Evolutionary conservation across 2,888 invertebrate species (phyloP).

Genomic region (Drosophila percnosoma): DNA sequence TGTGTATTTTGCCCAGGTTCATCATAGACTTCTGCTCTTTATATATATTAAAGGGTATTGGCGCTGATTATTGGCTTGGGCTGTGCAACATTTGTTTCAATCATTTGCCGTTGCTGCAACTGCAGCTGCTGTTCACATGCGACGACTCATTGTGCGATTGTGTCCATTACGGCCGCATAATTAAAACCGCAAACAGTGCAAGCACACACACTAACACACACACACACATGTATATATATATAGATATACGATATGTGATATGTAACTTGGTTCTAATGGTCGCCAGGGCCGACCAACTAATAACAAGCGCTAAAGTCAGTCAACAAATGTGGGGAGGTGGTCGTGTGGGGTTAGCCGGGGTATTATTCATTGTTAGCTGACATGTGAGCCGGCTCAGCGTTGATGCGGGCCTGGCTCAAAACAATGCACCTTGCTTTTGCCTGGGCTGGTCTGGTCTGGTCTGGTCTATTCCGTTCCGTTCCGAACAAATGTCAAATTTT

Average conservation of each 20-base stretch:
- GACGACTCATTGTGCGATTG: constrained; percentile 49
- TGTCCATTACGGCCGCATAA: constrained; percentile 52
- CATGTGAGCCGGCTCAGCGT: constrained; percentile 38
- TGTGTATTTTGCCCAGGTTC: no score
- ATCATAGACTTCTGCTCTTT: background rate
- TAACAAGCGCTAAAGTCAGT: constrained; percentile 44
- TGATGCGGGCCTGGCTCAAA: background rate
- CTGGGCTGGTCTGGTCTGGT: background rate
- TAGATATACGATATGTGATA: constrained; percentile 26
- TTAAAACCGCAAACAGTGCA: constrained; percentile 63
- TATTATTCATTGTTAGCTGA: constrained; percentile 55
- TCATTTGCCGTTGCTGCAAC: constrained; percentile 35
- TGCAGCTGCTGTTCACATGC: constrained; percentile 20
- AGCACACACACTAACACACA: constrained; percentile 6
- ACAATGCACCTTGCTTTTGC: constrained; percentile 40
- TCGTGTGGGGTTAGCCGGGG: background rate
- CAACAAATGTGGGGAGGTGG: constrained; percentile 37
- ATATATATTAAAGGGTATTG: constrained; percentile 37
- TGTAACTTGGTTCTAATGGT: constrained; percentile 44
- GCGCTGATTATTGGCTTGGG: constrained; percentile 16
- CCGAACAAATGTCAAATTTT: constrained; percentile 43
- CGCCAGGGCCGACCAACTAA: constrained; percentile 43
- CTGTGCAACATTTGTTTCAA: constrained; percentile 51
- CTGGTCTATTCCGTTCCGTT: background rate
- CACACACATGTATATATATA: background rate